A percentile compares a stretch with the other conserved stretches of the same genome.
phyloP scores from a whole-genome alignment of 37 sponge, comb jelly and placozoan species.

The Geodia barretti region DNA sequence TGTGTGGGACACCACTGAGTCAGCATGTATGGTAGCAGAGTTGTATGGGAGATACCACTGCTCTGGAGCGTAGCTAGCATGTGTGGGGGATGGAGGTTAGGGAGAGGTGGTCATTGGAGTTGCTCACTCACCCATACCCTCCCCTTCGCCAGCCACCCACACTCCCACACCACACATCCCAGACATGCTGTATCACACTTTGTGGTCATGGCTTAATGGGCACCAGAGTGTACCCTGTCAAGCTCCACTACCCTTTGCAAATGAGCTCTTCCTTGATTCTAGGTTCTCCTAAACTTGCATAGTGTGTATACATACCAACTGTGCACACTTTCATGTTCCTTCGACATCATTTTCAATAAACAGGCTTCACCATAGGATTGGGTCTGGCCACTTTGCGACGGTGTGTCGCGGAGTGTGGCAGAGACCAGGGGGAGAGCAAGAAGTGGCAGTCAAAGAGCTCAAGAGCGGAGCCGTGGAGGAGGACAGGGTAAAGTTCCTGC shows the following conservation, averaged over 20 bases:
- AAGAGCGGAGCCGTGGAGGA: conserved; percentile 5
- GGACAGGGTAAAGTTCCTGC: conserved; percentile 47
- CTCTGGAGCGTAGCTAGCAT: neutral
- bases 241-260: too few species aligned
- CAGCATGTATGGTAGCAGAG: too few species aligned
- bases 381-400: conserved; percentile 57
- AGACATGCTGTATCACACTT: too few species aligned
- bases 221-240: too few species aligned
- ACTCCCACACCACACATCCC: neutral
- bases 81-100: neutral
- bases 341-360: neutral
- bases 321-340: too few species aligned
- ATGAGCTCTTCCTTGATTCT: too few species aligned
- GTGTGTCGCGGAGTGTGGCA: conserved; percentile 44
- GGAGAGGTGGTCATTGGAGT: neutral
- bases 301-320: too few species aligned
- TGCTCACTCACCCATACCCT: neutral
- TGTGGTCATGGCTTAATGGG: too few species aligned
- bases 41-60: too few species aligned
- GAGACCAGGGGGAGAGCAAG: conserved; percentile 11
- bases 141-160: neutral
- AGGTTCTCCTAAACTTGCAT: too few species aligned
- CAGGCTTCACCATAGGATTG: conserved; percentile 17
- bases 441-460: conserved; percentile 51
- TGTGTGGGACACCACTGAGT: too few species aligned